A percentile compares a stretch with the other conserved stretches of the same genome.
Evolutionary conservation across 2,888 invertebrate species (phyloP).

Genomic region (Halictus quadricinctus): DNA sequence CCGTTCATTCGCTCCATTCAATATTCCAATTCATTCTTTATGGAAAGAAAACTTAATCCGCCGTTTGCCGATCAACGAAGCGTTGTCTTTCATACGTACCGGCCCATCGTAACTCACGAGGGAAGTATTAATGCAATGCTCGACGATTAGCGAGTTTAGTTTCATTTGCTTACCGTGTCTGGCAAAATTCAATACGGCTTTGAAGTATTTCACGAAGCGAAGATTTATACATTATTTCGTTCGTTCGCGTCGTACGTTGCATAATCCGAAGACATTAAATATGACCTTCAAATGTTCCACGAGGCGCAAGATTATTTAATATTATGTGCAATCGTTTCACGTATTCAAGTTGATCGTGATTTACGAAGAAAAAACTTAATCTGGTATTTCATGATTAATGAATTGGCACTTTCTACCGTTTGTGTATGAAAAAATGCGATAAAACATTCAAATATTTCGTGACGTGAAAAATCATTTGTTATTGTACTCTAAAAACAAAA

Average conservation of each 20-base stretch:
- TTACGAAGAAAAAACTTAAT: not conserved
- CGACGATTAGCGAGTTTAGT: not conserved
- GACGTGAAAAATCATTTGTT: not conserved
- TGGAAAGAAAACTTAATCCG: not conserved
- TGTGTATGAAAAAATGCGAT: not conserved
- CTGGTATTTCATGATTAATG: not conserved
- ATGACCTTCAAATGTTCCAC: not conserved
- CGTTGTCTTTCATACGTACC: not conserved
- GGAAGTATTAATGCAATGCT: too few species aligned
- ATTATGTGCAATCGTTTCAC: too few species aligned
- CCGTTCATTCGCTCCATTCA: not conserved
- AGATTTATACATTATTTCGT: not conserved
- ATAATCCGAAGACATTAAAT: not conserved
- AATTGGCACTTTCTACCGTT: not conserved
- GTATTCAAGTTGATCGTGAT: too few species aligned
- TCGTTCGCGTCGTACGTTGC: not conserved
- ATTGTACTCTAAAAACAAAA: not conserved
- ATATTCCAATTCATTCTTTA: not conserved
- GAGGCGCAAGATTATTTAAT: not conserved
- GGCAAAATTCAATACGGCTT: not conserved
- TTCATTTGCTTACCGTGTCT: too few species aligned
- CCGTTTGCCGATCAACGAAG: not conserved
- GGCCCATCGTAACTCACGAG: not conserved
- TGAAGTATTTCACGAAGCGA: not conserved
- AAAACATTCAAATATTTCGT: not conserved